These are phyloP conservation scores for Eulemur coronatus DNA, from an alignment of 2,797 vertebrate genomes.

Conservation along the genomic window DNA sequence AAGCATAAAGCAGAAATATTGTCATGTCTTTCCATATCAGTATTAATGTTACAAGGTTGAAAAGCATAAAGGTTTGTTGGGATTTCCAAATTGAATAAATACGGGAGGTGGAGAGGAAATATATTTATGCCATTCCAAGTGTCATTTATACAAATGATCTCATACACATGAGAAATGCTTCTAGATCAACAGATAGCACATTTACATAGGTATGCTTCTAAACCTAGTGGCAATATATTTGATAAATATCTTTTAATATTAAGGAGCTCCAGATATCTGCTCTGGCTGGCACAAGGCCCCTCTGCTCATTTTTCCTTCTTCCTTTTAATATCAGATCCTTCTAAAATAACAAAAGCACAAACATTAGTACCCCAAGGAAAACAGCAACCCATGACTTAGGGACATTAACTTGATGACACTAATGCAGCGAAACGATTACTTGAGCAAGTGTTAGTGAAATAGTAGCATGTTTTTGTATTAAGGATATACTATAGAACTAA, in stretches of 20 bases:
- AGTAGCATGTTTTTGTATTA: not conserved
- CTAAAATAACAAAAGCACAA: not conserved
- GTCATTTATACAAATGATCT: conserved; percentile 68
- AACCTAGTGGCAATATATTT: conserved; percentile 50
- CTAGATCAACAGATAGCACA: conserved; percentile 71
- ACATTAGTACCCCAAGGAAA: conserved; percentile 17
- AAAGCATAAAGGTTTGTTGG: conserved; percentile 41
- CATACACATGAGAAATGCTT: not conserved
- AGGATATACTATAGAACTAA: not conserved
- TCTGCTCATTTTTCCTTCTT: conserved; percentile 59
- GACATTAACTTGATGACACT: conserved; percentile 16
- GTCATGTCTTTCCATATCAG: conserved; percentile 34
- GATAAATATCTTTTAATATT: conserved; percentile 77
- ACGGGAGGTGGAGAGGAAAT: conserved; percentile 1
- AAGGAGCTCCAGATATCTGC: conserved; percentile 38
- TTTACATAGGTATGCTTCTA: conserved; percentile 69
- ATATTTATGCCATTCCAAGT: conserved; percentile 43
- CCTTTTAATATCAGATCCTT: not conserved
- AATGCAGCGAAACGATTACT: not conserved
- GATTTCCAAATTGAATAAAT: conserved; percentile 68
- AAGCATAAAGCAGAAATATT: conserved; percentile 58
- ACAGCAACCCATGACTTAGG: not conserved
- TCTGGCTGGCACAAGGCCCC: conserved; percentile 8
- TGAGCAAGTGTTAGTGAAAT: conserved; percentile 18
- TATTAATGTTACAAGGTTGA: conserved; percentile 53